Conservation (phyloP, 2,113 vertebrate species). For the Sander vitreus region DNA sequence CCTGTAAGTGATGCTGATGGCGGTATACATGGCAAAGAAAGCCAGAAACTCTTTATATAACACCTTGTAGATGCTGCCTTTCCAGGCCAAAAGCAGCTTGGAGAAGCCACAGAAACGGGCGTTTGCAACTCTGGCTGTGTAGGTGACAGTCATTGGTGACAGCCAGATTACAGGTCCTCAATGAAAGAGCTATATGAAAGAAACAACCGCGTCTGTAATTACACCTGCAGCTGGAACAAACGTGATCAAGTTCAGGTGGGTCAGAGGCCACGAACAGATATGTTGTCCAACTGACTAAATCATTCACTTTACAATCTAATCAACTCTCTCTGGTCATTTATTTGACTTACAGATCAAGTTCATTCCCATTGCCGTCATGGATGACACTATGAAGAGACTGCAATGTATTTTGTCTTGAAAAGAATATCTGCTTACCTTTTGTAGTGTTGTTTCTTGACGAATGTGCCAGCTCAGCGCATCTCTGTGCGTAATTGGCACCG, state of each 20-base stretch:
- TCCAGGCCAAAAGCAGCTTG: conserved; percentile 92
- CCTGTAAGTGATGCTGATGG: conserved; percentile 92
- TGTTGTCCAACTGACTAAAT: not conserved
- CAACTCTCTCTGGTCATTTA: not conserved
- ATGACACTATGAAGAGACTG: not conserved
- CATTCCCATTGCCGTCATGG: not conserved
- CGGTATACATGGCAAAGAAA: conserved; percentile 89
- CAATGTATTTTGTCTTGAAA: not conserved
- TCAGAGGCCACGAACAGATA: not conserved
- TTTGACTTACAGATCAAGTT: not conserved
- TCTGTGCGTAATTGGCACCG: conserved; percentile 54
- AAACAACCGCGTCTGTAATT: not conserved
- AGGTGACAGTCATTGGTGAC: conserved; percentile 91
- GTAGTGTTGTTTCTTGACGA: not conserved
- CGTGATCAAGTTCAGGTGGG: not conserved
- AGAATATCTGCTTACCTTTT: conserved; percentile 45
- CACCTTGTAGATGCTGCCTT: conserved; percentile 95
- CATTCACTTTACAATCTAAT: not conserved
- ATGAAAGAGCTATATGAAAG: not conserved
- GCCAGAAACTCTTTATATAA: conserved; percentile 92
- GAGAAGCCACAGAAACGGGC: conserved; percentile 95
- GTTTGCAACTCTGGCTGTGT: conserved; percentile 92
- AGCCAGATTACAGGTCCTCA: not conserved
- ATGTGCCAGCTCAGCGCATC: conserved; percentile 36
- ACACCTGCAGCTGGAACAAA: not conserved